These are phyloP conservation scores for Acrossocheilus fasciatus DNA, from an alignment of 2,797 vertebrate genomes.

Conservation along the genomic window DNA sequence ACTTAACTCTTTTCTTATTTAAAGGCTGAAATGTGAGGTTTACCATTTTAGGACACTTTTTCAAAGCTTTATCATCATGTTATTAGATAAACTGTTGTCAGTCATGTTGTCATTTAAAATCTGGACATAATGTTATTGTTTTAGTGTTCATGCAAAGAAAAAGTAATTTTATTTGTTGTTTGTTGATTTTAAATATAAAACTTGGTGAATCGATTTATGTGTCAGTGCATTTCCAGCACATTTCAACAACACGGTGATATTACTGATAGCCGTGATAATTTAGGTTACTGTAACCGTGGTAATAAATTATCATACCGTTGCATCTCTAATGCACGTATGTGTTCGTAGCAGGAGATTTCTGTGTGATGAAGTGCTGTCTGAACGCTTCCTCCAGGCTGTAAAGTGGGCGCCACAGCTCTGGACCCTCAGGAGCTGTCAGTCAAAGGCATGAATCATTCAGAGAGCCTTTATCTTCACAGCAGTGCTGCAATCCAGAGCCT, in stretches of 20 bases:
- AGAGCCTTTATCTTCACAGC: slow-evolving; percentile 66
- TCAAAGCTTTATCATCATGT: background rate
- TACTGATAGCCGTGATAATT: background rate
- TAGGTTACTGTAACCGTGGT: background rate
- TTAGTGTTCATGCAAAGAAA: background rate
- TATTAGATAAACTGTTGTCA: background rate
- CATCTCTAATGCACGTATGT: background rate
- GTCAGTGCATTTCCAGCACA: background rate
- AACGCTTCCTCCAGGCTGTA: slow-evolving; percentile 50
- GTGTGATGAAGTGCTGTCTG: slow-evolving; percentile 25
- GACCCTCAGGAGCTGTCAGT: slow-evolving; percentile 68
- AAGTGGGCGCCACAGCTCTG: slow-evolving; percentile 61
- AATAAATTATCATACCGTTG: background rate
- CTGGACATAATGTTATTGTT: background rate
- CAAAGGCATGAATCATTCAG: slow-evolving; percentile 76
- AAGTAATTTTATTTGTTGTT: background rate
- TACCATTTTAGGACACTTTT: background rate
- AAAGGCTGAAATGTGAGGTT: background rate
- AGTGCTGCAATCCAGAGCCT: slow-evolving; percentile 50
- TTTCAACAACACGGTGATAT: background rate
- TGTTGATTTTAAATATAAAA: no score
- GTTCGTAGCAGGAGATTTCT: background rate
- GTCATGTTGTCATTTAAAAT: background rate
- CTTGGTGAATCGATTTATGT: background rate
- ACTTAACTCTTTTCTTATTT: background rate